phyloP scores from a whole-genome alignment of 2,113 vertebrate genomes.

The Syrrhaptes paradoxus region DNA sequence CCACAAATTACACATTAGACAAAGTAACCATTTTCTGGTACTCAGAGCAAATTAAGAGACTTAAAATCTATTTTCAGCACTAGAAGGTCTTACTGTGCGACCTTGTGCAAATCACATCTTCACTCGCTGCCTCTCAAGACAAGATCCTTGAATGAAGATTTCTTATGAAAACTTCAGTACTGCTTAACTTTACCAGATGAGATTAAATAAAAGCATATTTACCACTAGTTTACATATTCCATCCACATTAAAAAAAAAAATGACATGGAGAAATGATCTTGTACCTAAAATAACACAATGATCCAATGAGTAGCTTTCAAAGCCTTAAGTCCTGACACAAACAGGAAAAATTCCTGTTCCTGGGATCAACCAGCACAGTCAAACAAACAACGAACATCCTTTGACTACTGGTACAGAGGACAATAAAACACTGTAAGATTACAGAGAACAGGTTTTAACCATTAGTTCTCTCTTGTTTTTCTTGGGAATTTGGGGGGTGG shows the following conservation, averaged over 20 bases:
- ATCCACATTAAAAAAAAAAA: not conserved
- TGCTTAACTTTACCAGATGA: not conserved
- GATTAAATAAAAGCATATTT: not conserved
- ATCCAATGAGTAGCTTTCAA: not conserved
- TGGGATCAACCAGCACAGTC: not conserved
- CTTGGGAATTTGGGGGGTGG: too few species aligned
- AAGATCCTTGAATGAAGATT: not conserved
- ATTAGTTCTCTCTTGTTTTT: not conserved
- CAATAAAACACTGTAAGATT: not conserved
- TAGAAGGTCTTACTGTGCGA: not conserved
- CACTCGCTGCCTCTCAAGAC: not conserved
- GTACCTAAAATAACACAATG: not conserved
- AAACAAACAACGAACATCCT: not conserved
- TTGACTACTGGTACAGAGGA: accelerated
- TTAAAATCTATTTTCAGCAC: not conserved
- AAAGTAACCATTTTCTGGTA: not conserved
- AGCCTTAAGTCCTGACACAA: not conserved
- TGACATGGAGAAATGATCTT: not conserved
- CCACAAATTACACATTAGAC: not conserved
- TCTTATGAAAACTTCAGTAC: not conserved
- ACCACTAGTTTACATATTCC: not conserved
- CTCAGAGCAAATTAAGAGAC: not conserved
- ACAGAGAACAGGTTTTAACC: not conserved
- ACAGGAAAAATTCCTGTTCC: not conserved
- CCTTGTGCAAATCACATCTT: not conserved